These are phyloP conservation scores for Gopherus flavomarginatus DNA, from an alignment of 2,113 vertebrate genomes.

Conservation along the genomic window DNA sequence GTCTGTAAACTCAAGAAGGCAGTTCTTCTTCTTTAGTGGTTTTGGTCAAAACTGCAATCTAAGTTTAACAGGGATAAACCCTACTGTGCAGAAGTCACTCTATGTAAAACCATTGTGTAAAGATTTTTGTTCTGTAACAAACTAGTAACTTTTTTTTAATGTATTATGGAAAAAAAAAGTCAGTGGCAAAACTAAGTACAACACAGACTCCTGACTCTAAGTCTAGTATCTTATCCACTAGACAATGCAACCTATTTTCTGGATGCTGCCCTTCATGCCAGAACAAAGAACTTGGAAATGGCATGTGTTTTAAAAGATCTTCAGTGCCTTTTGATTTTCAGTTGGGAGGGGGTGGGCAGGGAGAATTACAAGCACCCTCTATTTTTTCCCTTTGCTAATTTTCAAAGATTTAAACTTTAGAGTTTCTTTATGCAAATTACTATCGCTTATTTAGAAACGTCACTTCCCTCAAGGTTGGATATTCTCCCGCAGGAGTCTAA, in stretches of 20 bases:
- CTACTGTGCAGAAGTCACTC: background rate
- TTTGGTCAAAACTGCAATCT: fast-evolving
- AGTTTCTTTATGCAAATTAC: background rate
- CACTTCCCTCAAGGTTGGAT: background rate
- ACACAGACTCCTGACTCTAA: background rate
- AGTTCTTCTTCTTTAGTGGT: fast-evolving
- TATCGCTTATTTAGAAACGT: background rate
- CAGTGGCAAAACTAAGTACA: background rate
- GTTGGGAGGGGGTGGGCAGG: background rate
- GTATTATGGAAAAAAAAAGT: background rate
- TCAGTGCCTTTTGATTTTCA: background rate
- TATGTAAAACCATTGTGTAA: fast-evolving
- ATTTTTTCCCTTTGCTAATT: background rate
- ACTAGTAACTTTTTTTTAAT: background rate
- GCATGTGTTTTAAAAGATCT: background rate
- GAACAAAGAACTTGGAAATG: background rate
- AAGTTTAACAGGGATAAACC: fast-evolving
- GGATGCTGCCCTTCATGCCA: background rate
- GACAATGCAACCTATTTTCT: background rate
- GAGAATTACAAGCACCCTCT: background rate
- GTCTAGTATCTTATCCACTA: background rate
- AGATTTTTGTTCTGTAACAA: fast-evolving
- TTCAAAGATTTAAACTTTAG: background rate
- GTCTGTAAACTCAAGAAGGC: fast-evolving
- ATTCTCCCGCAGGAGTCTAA: background rate